Percentiles rank a stretch among this genome's conserved stretches.
These are phyloP conservation scores for Pao palembangensis DNA, from an alignment of 2,113 vertebrate species.

Conservation along the genomic window DNA sequence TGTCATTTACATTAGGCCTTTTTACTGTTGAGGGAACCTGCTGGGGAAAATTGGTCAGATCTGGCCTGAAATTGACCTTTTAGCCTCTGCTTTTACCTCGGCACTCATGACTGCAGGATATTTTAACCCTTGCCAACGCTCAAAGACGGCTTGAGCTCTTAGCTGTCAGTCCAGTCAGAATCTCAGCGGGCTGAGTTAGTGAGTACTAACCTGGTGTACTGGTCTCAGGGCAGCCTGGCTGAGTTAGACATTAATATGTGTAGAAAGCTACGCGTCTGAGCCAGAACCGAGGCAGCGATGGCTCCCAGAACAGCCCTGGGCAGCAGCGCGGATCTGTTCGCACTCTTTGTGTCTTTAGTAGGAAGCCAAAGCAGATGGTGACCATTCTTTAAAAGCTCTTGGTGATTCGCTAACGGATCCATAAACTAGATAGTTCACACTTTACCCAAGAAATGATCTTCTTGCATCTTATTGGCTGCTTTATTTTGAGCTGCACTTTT, in stretches of 20 bases:
- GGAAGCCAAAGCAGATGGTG: conserved; percentile 45
- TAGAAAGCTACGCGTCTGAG: background rate
- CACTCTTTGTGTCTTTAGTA: conserved; percentile 23
- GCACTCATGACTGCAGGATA: conserved; percentile 30
- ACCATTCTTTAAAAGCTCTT: conserved; percentile 20
- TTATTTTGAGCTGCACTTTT: background rate
- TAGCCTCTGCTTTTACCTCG: conserved; percentile 14
- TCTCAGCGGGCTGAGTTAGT: too few relatives aligned
- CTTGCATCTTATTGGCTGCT: background rate
- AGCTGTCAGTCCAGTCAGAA: too few relatives aligned
- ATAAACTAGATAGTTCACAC: conserved; percentile 1
- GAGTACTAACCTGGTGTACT: background rate
- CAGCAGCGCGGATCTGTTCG: conserved; percentile 35
- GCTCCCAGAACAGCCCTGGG: conserved; percentile 10
- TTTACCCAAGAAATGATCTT: background rate
- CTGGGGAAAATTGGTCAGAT: conserved; percentile 20
- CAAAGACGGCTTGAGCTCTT: conserved; percentile 14
- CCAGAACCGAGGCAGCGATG: conserved; percentile 13
- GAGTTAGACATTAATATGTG: conserved; percentile 17
- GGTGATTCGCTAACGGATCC: conserved; percentile 24
- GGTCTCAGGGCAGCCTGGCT: conserved; percentile 11
- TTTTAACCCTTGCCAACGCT: conserved; percentile 27
- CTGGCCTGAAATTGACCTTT: conserved; percentile 37
- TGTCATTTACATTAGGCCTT: background rate
- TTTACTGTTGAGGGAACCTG: background rate